Conservation (phyloP, 2,888 invertebrate species). For the Heliconius ismenius region DNA sequence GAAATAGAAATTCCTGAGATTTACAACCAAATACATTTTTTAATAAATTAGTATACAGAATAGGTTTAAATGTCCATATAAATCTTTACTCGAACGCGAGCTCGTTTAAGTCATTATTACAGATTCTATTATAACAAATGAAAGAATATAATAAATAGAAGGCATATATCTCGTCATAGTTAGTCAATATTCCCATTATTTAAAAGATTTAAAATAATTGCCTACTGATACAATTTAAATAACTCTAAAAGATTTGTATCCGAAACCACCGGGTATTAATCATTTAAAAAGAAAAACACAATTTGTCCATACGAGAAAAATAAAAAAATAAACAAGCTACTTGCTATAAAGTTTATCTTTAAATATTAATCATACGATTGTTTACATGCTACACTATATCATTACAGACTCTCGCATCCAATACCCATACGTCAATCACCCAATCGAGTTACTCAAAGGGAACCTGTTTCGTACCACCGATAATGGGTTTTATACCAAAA, state of each 20-base stretch:
- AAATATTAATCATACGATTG: conserved; percentile 47
- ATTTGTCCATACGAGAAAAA: background rate
- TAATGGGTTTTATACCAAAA: conserved; percentile 53
- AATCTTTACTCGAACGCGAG: no score
- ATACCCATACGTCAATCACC: conserved; percentile 72
- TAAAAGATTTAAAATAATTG: no score
- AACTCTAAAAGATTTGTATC: background rate
- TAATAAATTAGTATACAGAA: no score
- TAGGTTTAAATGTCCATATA: no score
- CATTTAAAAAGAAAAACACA: background rate
- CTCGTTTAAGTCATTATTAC: background rate
- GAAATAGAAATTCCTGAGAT: no score
- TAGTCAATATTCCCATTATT: no score
- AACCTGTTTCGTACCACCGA: conserved; percentile 42
- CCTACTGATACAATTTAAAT: no score
- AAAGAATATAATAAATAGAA: no score
- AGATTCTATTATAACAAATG: background rate
- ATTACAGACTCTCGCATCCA: conserved; percentile 44
- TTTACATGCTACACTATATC: conserved; percentile 44
- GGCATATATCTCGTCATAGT: no score
- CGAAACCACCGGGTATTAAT: background rate
- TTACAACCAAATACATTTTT: no score
- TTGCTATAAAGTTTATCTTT: conserved; percentile 27
- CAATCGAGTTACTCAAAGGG: conserved; percentile 62
- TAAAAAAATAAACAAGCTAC: conserved; percentile 3